Conservation (phyloP, 2,888 invertebrate species). For the Eristalinus aeneus region DNA sequence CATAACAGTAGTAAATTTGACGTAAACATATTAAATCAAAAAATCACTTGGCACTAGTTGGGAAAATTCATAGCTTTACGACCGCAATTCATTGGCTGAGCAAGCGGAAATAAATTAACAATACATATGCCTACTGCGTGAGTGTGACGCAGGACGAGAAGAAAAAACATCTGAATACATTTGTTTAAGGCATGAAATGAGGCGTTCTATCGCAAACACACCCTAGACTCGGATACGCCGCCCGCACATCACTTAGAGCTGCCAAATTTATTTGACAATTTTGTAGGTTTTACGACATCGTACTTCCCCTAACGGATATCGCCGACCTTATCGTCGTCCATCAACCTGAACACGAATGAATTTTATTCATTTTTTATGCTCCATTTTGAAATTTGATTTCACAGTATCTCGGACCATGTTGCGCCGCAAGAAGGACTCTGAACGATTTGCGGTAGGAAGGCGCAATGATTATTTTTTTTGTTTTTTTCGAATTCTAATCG, state of each 20-base stretch:
- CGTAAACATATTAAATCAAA: not conserved
- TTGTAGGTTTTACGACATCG: not conserved
- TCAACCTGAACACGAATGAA: not conserved
- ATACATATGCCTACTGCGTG: not conserved
- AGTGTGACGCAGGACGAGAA: not conserved
- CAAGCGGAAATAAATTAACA: not conserved
- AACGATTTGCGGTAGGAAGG: not conserved
- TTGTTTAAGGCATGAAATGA: not conserved
- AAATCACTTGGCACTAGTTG: not conserved
- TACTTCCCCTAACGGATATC: not conserved
- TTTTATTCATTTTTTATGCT: not conserved
- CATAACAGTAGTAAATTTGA: not conserved
- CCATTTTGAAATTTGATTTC: not conserved
- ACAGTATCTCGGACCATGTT: not conserved
- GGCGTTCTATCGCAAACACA: not conserved
- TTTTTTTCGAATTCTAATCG: too few relatives aligned
- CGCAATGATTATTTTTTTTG: not conserved
- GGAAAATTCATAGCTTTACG: not conserved
- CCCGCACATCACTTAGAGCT: not conserved
- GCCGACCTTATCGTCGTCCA: not conserved
- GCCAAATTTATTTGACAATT: conserved; percentile 25
- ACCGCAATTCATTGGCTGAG: not conserved
- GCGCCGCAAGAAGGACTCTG: not conserved
- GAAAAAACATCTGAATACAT: not conserved
- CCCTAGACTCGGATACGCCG: not conserved